phyloP scores from a whole-genome alignment of 2,797 vertebrate genomes.

The Lutjanus campechanus region DNA sequence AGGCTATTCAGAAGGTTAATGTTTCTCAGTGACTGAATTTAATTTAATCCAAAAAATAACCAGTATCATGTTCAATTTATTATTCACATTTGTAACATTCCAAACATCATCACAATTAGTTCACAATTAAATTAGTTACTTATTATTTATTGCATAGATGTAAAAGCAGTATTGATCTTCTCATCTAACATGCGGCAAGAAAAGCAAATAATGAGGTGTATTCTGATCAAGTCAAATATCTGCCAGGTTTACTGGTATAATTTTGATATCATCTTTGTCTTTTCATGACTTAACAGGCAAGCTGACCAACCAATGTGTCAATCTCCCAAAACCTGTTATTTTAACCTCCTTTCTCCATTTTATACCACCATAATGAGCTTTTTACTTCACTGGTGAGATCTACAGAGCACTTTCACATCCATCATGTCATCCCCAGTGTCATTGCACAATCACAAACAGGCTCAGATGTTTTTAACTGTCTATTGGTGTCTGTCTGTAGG shows the following conservation, averaged over 20 bases:
- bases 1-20: too few species aligned
- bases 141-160: background rate
- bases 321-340: background rate
- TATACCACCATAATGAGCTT: slow-evolving; percentile 1
- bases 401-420: slow-evolving; percentile 44
- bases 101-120: too few species aligned
- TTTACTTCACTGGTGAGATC: slow-evolving; percentile 28
- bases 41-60: too few species aligned
- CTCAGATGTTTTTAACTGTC: slow-evolving; percentile 60
- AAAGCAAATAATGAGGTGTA: background rate
- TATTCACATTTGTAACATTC: too few species aligned
- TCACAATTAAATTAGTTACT: too few species aligned
- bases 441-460: slow-evolving; percentile 45
- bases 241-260: background rate
- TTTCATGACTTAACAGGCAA: slow-evolving; percentile 19
- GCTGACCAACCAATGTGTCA: slow-evolving; percentile 2
- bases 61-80: too few species aligned
- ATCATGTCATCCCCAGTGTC: slow-evolving; percentile 47
- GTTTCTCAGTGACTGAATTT: too few species aligned
- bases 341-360: slow-evolving; percentile 21
- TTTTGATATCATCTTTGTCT: slow-evolving; percentile 6
- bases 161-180: background rate
- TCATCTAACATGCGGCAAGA: slow-evolving; percentile 7
- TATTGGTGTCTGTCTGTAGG: slow-evolving; percentile 51
- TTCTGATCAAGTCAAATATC: background rate